Conservation (phyloP, 2,797 vertebrate species). For the Notolepis coatsorum region DNA sequence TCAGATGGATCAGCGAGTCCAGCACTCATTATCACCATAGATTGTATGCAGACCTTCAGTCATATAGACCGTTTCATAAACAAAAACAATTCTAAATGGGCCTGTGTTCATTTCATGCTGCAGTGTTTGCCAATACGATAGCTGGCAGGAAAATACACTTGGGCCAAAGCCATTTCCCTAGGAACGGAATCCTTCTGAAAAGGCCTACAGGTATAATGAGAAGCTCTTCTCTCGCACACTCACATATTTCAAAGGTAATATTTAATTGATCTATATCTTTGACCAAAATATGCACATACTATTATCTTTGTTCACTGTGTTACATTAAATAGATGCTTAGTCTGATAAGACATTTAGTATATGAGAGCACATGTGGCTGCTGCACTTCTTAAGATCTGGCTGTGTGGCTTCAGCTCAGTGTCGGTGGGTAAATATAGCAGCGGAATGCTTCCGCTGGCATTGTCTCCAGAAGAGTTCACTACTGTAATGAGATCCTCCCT, state of each 20-base stretch:
- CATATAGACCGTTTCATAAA: not conserved
- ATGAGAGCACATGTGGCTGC: conserved; percentile 2
- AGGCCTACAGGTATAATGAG: too few species aligned
- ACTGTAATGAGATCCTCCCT: conserved; percentile 47
- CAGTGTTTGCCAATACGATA: too few species aligned
- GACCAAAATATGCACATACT: too few species aligned
- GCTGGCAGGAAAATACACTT: too few species aligned
- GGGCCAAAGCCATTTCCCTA: too few species aligned
- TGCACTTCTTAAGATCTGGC: not conserved
- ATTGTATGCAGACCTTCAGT: not conserved
- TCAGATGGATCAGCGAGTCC: conserved; percentile 17
- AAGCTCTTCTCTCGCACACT: too few species aligned
- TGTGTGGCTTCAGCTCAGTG: conserved; percentile 12
- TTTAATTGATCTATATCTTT: not conserved
- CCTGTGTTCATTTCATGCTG: not conserved
- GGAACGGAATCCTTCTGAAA: too few species aligned
- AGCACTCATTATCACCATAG: conserved; percentile 8
- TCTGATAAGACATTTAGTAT: not conserved
- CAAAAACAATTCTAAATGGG: not conserved
- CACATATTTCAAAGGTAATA: not conserved
- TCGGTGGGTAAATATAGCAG: conserved; percentile 57
- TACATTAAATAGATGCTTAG: not conserved
- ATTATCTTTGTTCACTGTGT: not conserved
- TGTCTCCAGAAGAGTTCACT: conserved; percentile 46
- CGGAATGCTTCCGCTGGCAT: conserved; percentile 27